Conservation (phyloP, 2,113 vertebrate genomes). For the Protobothrops flavoviridis region DNA sequence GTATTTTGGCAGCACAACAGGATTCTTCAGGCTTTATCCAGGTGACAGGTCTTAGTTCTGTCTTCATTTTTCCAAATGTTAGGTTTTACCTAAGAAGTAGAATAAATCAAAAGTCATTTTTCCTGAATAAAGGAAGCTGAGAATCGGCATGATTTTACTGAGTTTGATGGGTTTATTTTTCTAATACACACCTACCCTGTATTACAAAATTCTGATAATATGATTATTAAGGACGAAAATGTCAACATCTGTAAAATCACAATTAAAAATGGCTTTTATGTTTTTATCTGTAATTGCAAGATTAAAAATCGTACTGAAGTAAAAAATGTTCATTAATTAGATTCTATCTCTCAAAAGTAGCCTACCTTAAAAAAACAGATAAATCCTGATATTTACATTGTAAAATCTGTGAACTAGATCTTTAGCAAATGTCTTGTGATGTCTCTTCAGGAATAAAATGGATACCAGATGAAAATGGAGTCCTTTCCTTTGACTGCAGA, state of each 20-base stretch:
- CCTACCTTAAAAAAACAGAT: background rate
- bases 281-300: background rate
- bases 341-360: background rate
- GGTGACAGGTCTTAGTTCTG: conserved; percentile 62
- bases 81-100: background rate
- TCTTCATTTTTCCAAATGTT: background rate
- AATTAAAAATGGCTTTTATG: background rate
- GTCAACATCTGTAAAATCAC: background rate
- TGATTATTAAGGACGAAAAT: background rate
- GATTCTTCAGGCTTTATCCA: conserved; percentile 97
- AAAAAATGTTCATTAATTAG: background rate
- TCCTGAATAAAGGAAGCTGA: background rate
- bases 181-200: background rate
- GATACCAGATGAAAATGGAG: conserved; percentile 92
- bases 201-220: background rate
- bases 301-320: background rate
- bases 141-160: background rate
- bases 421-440: conserved; percentile 37
- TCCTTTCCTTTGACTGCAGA: conserved; percentile 91
- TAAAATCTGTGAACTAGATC: background rate
- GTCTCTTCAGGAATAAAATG: conserved; percentile 86
- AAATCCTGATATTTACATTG: background rate
- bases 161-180: background rate
- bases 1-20: conserved; percentile 92
- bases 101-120: background rate